Percentiles rank a stretch among this genome's conserved stretches.
Evolutionary conservation across 1,140 invertebrate species (phyloP).

Genomic region (Riptortus pedestris): DNA sequence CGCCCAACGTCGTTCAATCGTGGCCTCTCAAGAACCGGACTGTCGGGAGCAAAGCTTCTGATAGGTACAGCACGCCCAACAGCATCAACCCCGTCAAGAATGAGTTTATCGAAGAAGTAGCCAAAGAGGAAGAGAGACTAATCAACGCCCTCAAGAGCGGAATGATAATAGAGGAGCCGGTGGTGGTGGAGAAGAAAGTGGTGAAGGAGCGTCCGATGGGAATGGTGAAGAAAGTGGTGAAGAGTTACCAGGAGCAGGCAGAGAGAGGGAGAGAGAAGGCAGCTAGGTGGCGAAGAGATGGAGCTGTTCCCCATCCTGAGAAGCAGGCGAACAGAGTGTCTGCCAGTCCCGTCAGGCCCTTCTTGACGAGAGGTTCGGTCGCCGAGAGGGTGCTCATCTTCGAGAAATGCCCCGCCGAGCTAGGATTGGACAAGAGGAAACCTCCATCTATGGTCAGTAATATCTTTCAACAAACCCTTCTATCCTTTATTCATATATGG

Average conservation of each 20-base stretch:
- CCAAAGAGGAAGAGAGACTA: conserved; percentile 64
- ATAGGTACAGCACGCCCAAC: background rate
- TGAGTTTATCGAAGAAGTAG: conserved; percentile 50
- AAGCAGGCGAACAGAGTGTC: background rate
- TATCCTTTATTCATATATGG: conserved; percentile 35
- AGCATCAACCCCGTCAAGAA: conserved; percentile 17
- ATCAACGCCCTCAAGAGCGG: conserved; percentile 68
- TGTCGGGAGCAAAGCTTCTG: conserved; percentile 10
- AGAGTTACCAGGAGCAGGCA: conserved; percentile 32
- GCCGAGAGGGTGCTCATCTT: conserved; percentile 84
- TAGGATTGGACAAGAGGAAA: conserved; percentile 54
- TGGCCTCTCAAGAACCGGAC: conserved; percentile 52
- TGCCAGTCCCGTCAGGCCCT: conserved; percentile 62
- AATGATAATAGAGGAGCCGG: conserved; percentile 48
- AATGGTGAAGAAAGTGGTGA: conserved; percentile 30
- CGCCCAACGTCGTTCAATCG: conserved; percentile 41
- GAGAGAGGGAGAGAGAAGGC: conserved; percentile 9
- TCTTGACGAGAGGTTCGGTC: conserved; percentile 78
- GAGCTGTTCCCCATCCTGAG: conserved; percentile 25
- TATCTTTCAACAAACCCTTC: too few relatives aligned
- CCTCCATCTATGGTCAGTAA: conserved; percentile 42
- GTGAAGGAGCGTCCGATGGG: conserved; percentile 37
- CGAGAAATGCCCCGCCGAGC: conserved; percentile 76
- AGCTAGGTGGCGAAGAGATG: conserved; percentile 29
- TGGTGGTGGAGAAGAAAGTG: conserved; percentile 24